These are phyloP conservation scores for Oryzias sinensis DNA, from an alignment of 2,797 vertebrate genomes.

Conservation along the genomic window DNA sequence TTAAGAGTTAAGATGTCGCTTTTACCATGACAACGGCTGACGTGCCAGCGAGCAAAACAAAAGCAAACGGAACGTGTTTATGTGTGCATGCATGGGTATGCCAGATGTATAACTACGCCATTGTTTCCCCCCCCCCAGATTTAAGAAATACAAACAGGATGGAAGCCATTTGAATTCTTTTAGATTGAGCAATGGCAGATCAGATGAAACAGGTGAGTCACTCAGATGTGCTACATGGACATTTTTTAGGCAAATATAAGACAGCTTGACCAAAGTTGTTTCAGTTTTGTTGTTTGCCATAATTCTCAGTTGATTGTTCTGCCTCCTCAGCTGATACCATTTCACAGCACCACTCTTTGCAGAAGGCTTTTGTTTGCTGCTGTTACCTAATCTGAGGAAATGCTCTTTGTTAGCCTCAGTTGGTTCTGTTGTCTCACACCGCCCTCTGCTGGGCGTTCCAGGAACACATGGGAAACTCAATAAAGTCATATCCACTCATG, in stretches of 20 bases:
- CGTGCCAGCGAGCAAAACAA: background rate
- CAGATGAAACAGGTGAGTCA: constrained; percentile 90
- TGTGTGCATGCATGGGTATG: background rate
- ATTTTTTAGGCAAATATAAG: constrained; percentile 25
- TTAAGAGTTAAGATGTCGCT: constrained; percentile 26
- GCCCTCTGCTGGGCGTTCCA: constrained; percentile 68
- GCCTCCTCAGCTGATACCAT: constrained; percentile 40
- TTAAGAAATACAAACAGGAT: constrained; percentile 98
- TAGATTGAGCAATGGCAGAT: constrained; percentile 90
- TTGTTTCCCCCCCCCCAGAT: constrained; percentile 75
- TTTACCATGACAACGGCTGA: constrained; percentile 49
- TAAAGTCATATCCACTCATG: constrained; percentile 10
- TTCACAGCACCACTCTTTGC: constrained; percentile 31
- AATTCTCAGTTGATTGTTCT: constrained; percentile 50
- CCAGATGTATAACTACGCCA: background rate
- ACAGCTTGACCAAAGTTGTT: constrained; percentile 34
- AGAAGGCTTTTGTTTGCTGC: constrained; percentile 54
- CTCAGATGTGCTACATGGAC: background rate
- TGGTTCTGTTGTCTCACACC: constrained; percentile 31
- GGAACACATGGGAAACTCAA: constrained; percentile 1
- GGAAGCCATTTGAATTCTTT: constrained; percentile 98
- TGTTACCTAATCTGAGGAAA: constrained; percentile 58
- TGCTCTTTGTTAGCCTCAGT: constrained; percentile 13
- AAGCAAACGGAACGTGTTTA: constrained; percentile 10
- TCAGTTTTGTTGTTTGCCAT: constrained; percentile 19